Evolutionary conservation across 2,888 invertebrate species (phyloP).

Genomic region (Siphonodentalium dalli): DNA sequence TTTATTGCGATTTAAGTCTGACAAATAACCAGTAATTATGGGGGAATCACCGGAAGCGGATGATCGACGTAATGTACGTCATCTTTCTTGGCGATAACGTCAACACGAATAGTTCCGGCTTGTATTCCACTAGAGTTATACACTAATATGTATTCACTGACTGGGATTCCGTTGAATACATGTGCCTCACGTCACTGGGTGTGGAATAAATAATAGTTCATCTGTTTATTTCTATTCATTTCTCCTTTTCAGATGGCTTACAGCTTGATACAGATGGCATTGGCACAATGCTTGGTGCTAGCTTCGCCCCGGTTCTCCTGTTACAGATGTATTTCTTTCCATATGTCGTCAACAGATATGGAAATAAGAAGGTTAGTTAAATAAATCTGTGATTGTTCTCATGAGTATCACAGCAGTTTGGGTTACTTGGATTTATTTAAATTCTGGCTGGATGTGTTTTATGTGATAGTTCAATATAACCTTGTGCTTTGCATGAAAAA

Average conservation of each 20-base stretch:
- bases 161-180: no score
- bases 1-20: no score
- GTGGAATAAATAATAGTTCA: neutral
- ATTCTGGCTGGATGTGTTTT: constrained; percentile 2
- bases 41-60: no score
- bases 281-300: constrained; percentile 47
- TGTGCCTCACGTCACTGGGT: neutral
- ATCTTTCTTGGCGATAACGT: no score
- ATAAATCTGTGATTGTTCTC: neutral
- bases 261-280: constrained; percentile 50
- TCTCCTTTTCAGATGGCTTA: constrained; percentile 46
- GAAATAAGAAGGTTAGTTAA: constrained; percentile 45
- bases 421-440: neutral
- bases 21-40: no score
- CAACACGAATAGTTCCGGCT: no score
- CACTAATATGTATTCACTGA: no score
- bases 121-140: no score
- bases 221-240: neutral
- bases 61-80: no score
- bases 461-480: no score
- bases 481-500: no score
- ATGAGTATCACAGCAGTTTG: neutral
- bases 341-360: constrained; percentile 39
- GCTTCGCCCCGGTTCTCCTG: constrained; percentile 49
- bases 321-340: constrained; percentile 53